These are phyloP conservation scores for Periparus ater DNA, from an alignment of 2,797 vertebrate genomes.

Conservation along the genomic window DNA sequence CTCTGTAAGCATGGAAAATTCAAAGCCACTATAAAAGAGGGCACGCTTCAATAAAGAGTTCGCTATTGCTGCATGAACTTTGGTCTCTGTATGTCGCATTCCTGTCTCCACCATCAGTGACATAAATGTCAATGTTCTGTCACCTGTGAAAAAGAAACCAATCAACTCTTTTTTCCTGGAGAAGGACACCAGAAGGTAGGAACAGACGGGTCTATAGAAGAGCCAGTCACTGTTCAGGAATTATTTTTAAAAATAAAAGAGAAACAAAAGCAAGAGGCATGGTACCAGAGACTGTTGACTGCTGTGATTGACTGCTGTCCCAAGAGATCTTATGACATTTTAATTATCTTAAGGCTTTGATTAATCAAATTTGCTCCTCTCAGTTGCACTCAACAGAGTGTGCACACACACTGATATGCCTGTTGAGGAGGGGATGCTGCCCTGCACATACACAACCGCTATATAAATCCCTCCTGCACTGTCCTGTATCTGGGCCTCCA, in stretches of 20 bases:
- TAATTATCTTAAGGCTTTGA: background rate
- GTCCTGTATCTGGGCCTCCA: background rate
- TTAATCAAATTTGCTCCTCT: background rate
- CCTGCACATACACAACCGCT: background rate
- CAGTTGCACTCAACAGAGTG: background rate
- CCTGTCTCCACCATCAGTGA: background rate
- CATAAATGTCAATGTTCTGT: background rate
- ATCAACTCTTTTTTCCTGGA: background rate
- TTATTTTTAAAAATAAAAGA: background rate
- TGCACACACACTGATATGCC: accelerated
- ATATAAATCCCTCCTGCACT: background rate
- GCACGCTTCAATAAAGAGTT: background rate
- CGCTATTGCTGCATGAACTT: background rate
- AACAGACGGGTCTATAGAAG: background rate
- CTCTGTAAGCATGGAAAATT: background rate
- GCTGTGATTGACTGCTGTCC: background rate
- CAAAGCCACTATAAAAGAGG: too few species aligned
- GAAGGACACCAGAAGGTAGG: background rate
- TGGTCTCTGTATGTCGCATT: background rate
- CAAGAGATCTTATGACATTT: background rate
- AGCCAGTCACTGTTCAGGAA: background rate
- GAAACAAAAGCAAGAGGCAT: background rate
- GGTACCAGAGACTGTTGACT: accelerated
- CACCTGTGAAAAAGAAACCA: background rate
- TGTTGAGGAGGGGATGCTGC: background rate